phyloP scores from a whole-genome alignment of 2,113 vertebrate species.

The Nothobranchius furzeri region DNA sequence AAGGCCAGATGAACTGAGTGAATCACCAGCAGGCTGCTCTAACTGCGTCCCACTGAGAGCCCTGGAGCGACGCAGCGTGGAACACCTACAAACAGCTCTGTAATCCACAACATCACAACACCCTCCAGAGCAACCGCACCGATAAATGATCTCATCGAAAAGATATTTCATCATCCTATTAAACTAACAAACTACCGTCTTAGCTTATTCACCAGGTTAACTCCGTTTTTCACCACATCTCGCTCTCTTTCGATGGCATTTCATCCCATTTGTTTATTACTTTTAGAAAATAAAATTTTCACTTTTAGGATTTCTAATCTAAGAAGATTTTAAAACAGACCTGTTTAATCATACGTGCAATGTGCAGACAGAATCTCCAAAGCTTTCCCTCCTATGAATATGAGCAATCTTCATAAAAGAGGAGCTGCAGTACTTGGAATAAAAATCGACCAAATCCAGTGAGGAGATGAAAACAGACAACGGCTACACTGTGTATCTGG shows the following conservation, averaged over 20 bases:
- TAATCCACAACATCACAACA: constrained; percentile 8
- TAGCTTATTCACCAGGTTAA: too few species aligned
- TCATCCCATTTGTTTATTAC: too few species aligned
- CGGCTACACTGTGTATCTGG: constrained; percentile 63
- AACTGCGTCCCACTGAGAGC: constrained; percentile 43
- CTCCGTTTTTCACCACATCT: too few species aligned
- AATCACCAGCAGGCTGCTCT: constrained; percentile 63
- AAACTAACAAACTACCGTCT: too few species aligned
- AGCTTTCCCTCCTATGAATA: constrained; percentile 78
- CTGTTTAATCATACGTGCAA: constrained; percentile 26
- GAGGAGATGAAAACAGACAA: constrained; percentile 79
- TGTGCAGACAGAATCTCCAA: constrained; percentile 11
- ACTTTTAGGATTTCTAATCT: too few species aligned
- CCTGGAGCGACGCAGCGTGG: constrained; percentile 22
- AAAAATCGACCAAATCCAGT: constrained; percentile 74
- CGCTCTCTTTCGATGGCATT: background rate
- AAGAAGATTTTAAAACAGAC: background rate
- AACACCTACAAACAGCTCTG: constrained; percentile 19
- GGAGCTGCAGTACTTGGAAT: constrained; percentile 48
- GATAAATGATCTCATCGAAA: background rate
- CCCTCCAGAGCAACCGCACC: background rate
- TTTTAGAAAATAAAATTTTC: too few species aligned
- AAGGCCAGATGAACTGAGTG: constrained; percentile 20
- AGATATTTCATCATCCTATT: too few species aligned
- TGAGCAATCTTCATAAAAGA: constrained; percentile 44